phyloP scores from a whole-genome alignment of 2,113 vertebrate species.

The Python bivittatus region DNA sequence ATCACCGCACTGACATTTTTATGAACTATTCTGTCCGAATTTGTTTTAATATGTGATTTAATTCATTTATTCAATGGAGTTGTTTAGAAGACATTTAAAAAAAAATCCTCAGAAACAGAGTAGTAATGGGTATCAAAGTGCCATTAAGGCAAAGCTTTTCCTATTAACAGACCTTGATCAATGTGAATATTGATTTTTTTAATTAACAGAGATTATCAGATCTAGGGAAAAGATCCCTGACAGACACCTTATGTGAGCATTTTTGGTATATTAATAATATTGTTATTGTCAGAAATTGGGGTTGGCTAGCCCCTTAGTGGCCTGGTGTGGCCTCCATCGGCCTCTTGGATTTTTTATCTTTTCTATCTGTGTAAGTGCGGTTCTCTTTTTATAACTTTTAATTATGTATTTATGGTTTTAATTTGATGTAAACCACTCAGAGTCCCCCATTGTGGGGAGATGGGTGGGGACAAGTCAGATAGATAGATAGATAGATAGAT shows the following conservation, averaged over 20 bases:
- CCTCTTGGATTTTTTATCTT: too few relatives aligned
- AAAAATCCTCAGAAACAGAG: not conserved
- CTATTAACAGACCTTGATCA: not conserved
- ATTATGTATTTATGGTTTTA: too few relatives aligned
- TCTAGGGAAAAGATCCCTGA: not conserved
- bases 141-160: not conserved
- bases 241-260: not conserved
- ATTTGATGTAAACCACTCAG: too few relatives aligned
- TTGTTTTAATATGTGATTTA: conserved; percentile 33
- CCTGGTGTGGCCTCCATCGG: too few relatives aligned
- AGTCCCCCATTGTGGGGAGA: too few relatives aligned
- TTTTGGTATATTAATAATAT: not conserved
- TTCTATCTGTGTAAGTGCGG: too few relatives aligned
- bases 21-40: conserved; percentile 37
- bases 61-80: conserved; percentile 24
- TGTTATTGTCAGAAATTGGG: too few relatives aligned
- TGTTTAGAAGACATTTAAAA: conserved; percentile 12
- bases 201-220: conserved; percentile 2
- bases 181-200: conserved; percentile 9
- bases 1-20: conserved; percentile 37
- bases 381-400: too few relatives aligned
- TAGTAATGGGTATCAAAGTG: not conserved
- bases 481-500: too few relatives aligned
- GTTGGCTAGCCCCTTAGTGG: too few relatives aligned
- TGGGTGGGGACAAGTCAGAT: too few relatives aligned